phyloP scores from a whole-genome alignment of 2,888 invertebrate genomes.

The Sussaba pulchella region DNA sequence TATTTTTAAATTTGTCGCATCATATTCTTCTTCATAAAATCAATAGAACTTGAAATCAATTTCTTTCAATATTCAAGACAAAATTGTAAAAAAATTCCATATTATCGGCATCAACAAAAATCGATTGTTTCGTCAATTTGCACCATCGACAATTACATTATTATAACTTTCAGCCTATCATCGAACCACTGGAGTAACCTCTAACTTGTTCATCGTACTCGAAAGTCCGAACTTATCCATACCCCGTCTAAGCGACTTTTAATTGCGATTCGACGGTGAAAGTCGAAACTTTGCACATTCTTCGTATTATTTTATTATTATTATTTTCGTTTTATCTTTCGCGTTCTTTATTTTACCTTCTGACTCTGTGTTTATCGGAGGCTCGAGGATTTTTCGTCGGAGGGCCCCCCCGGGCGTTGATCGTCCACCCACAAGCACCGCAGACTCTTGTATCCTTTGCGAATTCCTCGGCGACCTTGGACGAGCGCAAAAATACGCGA shows the following conservation, averaged over 20 bases:
- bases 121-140: background rate
- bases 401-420: conserved; percentile 62
- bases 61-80: no score
- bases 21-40: no score
- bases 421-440: conserved; percentile 72
- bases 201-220: conserved; percentile 1
- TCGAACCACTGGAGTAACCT: no score
- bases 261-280: conserved; percentile 29
- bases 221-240: background rate
- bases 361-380: conserved; percentile 64
- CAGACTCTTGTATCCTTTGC: conserved; percentile 65
- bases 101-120: background rate
- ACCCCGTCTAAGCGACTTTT: conserved; percentile 40
- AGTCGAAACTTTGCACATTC: conserved; percentile 18
- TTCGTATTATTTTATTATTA: conserved; percentile 2
- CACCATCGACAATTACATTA: background rate
- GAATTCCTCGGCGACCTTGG: conserved; percentile 70
- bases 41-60: no score
- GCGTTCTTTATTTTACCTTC: conserved; percentile 49
- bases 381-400: conserved; percentile 52
- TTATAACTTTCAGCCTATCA: no score
- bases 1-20: no score
- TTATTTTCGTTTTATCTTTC: no score
- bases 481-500: conserved; percentile 62
- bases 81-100: no score